Base-by-base conservation (phyloP, 1,140 invertebrate genomes). In the Stratiolaelaps scimitus region DNA sequence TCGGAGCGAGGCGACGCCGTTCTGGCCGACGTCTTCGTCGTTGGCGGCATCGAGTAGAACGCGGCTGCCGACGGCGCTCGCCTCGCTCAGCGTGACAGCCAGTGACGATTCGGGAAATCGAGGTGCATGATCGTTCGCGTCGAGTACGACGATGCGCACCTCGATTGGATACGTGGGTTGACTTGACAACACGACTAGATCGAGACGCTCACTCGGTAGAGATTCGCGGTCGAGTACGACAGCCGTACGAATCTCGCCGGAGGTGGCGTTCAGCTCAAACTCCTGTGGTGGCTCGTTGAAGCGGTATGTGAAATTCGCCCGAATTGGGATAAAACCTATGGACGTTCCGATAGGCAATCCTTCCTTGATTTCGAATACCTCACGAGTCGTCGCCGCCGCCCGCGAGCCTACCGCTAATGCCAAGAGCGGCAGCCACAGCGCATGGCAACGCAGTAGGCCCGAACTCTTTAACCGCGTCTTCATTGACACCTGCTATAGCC, bases 81-180 rank as follows among this genome's bases (percentile, higher is more conserved):
- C 91, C 75, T 94, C 92, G 0, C 90, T 92, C 73, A 92, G 92
- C 15, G 84, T 82, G 0, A 92, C 85, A 0, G 83, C 84, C 45
- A 91, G 88, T 68, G 83, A 84, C 0, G 85, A 81, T 73, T 95
- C 91, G 19, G 89, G 90, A 78, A 94, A 92, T 74, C 85, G 83
- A 0, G 89, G 89, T 28, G 84, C 80, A 76, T 93, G 90, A 75
- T 93, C 90, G 75, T 93, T 93, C 20, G 91, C 81, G 74, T 94
- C 89, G 0, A 84, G 75, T 1, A 94, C 86, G 15, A 84, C 76
- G 67, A 93, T 88, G 67, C 88, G 79, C 13, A 94, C 89, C 75
- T 92, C 89, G 65, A 93, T 89, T 0, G 89, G 89, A 75, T 92
- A 92, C 0, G 89, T 92, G 2, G 90, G 89, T 72, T 91, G 88